Evolutionary conservation across 2,797 vertebrate genomes (phyloP).

Genomic region (Enteromius anoplus): DNA sequence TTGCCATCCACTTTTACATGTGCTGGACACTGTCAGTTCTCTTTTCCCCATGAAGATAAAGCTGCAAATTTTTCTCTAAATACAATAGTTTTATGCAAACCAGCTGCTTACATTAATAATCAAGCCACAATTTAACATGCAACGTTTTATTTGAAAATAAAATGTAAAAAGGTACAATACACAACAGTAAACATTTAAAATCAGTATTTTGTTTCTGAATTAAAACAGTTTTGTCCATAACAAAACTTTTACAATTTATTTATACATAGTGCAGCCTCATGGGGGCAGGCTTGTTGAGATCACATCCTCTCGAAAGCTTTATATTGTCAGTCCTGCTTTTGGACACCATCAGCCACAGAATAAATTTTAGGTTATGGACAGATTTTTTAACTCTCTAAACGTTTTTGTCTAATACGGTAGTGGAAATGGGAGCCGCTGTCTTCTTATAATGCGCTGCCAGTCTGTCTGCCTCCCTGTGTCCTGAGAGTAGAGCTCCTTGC

Average conservation of each 20-base stretch:
- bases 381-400: conserved; percentile 15
- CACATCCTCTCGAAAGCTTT: neutral
- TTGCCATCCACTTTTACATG: no score
- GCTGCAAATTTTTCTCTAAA: neutral
- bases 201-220: neutral
- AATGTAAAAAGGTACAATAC: neutral
- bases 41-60: neutral
- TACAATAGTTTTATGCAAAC: neutral
- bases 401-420: conserved; percentile 12
- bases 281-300: conserved; percentile 4
- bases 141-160: neutral
- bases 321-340: neutral
- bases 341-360: neutral
- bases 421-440: neutral
- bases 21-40: no score
- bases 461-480: conserved; percentile 65
- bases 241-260: neutral
- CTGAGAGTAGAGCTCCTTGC: conserved; percentile 62
- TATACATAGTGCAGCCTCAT: neutral
- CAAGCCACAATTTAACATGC: neutral
- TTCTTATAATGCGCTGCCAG: conserved; percentile 51
- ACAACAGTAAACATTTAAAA: neutral
- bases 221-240: neutral
- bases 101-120: neutral
- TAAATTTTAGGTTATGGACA: neutral